Evolutionary conservation across 1,140 invertebrate genomes (phyloP), one percentile per base, ranked within the genome.

Genomic region (Rhagoletis zephyria): DNA sequence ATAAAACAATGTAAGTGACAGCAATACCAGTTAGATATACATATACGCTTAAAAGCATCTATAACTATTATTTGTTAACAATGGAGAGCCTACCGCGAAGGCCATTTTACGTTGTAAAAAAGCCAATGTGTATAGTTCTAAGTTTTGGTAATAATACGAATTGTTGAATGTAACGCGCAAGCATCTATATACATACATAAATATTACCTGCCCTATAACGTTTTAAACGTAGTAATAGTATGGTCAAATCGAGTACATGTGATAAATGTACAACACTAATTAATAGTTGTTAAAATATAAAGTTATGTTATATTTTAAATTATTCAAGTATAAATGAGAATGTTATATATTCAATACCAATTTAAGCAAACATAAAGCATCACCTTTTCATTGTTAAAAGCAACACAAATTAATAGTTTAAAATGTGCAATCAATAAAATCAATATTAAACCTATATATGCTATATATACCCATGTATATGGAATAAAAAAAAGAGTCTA

Each of bases 201-300:
- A 60, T 59, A 30, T n/a, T 60, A 85, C 51, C 81, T 85, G 48
- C 48, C 30, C 30, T 61, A 7, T 56, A 74, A 16, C 42, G 30
- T 59, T n/a, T 60, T 10, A 60, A 19, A 85, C 48, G 60, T 85
- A 85, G 85, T 30, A 85, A 67, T 56, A 67, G 65, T 64, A 30
- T 86, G 42, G 48, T 65, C 63, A 56, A 51, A n/a, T 85, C 64
- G 81, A 64, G 87, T 85, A 81, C 87, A 67, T 40, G 87, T 87
- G 87, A 87, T 87, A 87, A 87, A 85, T 87, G 87, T 87, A 67
- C 87, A 87, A 87, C 81, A 87, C 51, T 74, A 42, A 40, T 67
- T 77, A 59, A 45, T 59, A 30, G 10, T 74, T 74, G 74, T 6
- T 48, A 87, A 60, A 59, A 51, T 63, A 30, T 30, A 67, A 48